Evolutionary conservation across 2,888 invertebrate genomes (phyloP), one percentile per base, ranked within the genome.

Genomic region (Callyntrura guangdongensis): DNA sequence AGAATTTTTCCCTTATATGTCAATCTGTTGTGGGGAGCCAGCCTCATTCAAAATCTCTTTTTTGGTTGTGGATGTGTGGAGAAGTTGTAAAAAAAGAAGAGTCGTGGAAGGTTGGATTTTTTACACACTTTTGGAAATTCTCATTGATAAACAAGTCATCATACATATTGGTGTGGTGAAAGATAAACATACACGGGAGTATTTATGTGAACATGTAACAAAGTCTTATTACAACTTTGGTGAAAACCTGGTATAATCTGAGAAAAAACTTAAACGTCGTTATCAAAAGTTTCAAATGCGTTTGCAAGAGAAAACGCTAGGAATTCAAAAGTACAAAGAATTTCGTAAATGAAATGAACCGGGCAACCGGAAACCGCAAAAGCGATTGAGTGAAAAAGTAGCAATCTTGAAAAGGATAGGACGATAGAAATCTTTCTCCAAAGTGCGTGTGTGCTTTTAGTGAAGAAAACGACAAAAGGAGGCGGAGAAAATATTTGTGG

Each of bases 1-100:
- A 82, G 64, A 82, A 81, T 22, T 47, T 79, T 45, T 79, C 49
- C 87, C 79, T 87, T 87, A 87, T 87, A 87, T 87, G 87, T 87
- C 87, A 87, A 87, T 87, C 79, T 87, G 79, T 79, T 87, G 87
- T 79, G 86, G 87, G 79, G 25, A 79, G 20, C 64, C 53, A 27
- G 79, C 67, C 87, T 87, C 87, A 87, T 87, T 87, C 87, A 87
- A 87, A 86, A 86, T 69, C 61, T 87, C 81, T 87, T 77, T 87
- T 87, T 81, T 72, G 74, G 74, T 86, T 81, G 79, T 64, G 87
- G 79, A 64, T 84, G 86, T 53, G 59, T 20, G 74, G 74, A 74
- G 47, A 47, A 81, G 82, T 82, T 81, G 56, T 59, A 45, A 61
- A 77, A 74, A 86, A 85, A 53, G 20, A 59, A 72, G 72, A 56